Percentiles rank a stretch among this genome's conserved stretches.
Conservation (phyloP, 2,113 vertebrate genomes). For the Machaerirhynchus nigripectus region DNA sequence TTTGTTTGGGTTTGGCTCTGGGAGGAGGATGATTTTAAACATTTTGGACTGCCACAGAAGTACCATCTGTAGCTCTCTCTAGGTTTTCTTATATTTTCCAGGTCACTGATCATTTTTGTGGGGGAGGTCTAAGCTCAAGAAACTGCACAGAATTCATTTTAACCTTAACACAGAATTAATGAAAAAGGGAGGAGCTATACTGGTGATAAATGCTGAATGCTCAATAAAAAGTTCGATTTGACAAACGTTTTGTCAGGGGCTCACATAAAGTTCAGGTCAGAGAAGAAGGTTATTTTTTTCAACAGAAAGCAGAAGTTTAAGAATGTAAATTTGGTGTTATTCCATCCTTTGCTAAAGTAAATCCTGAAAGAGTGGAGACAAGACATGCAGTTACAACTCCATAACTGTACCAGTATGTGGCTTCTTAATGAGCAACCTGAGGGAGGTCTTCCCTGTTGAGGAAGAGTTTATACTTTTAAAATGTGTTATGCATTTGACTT, state of each 20-base stretch:
- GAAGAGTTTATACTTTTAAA: not conserved
- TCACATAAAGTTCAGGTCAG: not conserved
- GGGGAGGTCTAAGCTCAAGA: not conserved
- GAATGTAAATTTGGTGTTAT: not conserved
- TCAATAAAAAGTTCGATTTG: not conserved
- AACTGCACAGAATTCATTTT: not conserved
- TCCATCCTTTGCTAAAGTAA: not conserved
- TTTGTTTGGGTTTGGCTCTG: not conserved
- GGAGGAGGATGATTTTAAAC: not conserved
- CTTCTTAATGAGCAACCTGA: not conserved
- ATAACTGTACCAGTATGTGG: not conserved
- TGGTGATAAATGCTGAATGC: not conserved
- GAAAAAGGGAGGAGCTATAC: not conserved
- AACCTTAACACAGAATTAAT: not conserved
- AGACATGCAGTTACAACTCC: not conserved
- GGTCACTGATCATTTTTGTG: not conserved
- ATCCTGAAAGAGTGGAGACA: not conserved
- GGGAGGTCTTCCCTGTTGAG: not conserved
- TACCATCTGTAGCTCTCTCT: not conserved
- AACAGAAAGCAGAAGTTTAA: not conserved
- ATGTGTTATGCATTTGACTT: not conserved
- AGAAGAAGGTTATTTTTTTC: not conserved
- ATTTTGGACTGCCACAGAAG: not conserved
- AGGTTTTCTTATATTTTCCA: not conserved
- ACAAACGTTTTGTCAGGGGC: not conserved